Evolutionary conservation across 1,140 invertebrate species (phyloP), one percentile per base, ranked within the genome.

Genomic region (Belonocnema kinseyi): DNA sequence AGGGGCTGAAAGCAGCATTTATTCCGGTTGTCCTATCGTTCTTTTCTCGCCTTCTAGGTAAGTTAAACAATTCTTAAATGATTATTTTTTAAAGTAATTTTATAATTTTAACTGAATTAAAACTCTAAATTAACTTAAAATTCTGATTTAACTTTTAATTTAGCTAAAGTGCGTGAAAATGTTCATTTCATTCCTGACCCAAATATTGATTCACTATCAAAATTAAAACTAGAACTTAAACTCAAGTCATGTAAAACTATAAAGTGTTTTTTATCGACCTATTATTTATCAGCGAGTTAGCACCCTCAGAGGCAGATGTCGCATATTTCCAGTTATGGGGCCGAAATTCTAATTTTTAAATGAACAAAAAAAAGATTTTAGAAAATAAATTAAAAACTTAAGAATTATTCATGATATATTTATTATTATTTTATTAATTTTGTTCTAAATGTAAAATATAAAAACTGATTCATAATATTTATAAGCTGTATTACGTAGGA

Each of bases 21-120:
- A 14, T 40, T 46, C 40, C 40, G 40, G 6, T 66, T 66, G 16
- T 10, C 26, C 61, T 14, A 66, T 66, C 14, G 61, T 40, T n/a
- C 46, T 33, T 66, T 33, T 46, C 40, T 33, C 26, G 33, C 16
- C 40, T 40, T 66, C 61, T 66, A 66, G 61, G 61, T 66, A 66
- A 66, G 61, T 14, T 66, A 66, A 61, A 33, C 14, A 26, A 33
- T 14, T 6, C 5, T 61, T 61, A 26, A 33, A 46, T 46, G 1
- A 46, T 46, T 46, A 46, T 33, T 2, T 33, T 33, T 33, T 33
- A 33, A 33, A 33, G 3, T 33, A 33, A 2, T 33, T 33, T 33
- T 33, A 33, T 33, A 33, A 33, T 33, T 33, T 33, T 33, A 33
- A 33, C 26, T 33, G 26, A 33, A 33, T 5, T 5, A 5, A 33